These are phyloP conservation scores for Nudaria mundana DNA, from an alignment of 2,888 invertebrate species.

Conservation along the genomic window DNA sequence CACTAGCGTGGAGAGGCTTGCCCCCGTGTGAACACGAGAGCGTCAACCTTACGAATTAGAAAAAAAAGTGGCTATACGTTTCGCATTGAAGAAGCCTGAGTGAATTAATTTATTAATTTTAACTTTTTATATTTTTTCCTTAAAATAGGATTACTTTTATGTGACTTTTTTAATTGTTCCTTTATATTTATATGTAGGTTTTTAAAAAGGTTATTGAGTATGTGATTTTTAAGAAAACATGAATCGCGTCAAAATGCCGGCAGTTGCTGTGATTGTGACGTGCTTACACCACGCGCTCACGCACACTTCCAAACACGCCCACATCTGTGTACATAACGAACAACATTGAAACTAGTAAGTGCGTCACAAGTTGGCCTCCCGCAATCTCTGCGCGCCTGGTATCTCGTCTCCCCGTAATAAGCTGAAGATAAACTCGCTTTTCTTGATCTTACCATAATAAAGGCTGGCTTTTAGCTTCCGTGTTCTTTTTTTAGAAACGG, in stretches of 20 bases:
- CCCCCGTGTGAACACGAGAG: slow-evolving; percentile 73
- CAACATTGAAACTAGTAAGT: slow-evolving; percentile 51
- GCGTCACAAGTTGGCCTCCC: slow-evolving; percentile 68
- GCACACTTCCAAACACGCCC: slow-evolving; percentile 46
- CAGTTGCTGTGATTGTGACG: slow-evolving; percentile 57
- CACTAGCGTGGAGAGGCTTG: slow-evolving; percentile 63
- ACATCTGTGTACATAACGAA: slow-evolving; percentile 36
- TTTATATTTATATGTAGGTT: neutral
- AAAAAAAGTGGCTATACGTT: slow-evolving; percentile 66
- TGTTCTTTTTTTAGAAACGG: slow-evolving; percentile 37
- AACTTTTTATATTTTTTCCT: slow-evolving; percentile 6
- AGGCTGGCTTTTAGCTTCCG: slow-evolving; percentile 62
- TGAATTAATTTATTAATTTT: slow-evolving; percentile 33
- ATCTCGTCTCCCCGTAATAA: slow-evolving; percentile 76
- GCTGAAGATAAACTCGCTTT: slow-evolving; percentile 78
- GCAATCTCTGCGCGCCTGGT: slow-evolving; percentile 70
- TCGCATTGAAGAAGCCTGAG: slow-evolving; percentile 38
- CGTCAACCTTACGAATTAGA: slow-evolving; percentile 79
- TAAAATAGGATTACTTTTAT: slow-evolving; percentile 6
- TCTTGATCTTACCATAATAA: slow-evolving; percentile 68
- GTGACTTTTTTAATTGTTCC: neutral
- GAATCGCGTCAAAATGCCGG: slow-evolving; percentile 49
- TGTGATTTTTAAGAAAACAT: slow-evolving; percentile 23
- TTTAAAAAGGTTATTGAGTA: too few species aligned
- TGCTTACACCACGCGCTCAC: slow-evolving; percentile 63